Evolutionary conservation across 2,113 vertebrate species (phyloP), one percentile per base, ranked within the genome.

Genomic region (Hypocryptadius cinnamomeus): DNA sequence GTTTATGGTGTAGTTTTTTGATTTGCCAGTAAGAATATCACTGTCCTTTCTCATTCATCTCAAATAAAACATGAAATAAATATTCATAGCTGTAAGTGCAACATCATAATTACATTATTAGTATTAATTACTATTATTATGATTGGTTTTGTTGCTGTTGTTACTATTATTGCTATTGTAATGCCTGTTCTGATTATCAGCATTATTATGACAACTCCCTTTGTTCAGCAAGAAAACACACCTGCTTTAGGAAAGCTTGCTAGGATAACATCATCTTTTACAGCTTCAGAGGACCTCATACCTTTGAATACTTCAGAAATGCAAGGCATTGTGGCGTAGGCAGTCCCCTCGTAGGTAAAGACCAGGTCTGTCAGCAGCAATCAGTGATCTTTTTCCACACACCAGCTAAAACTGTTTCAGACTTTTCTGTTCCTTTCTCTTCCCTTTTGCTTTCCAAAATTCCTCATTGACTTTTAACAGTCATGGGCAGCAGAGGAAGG

Each of bases 181-280:
- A 57, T n/a, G 39, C 17, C 37, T 77, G 23, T 48, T 85, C 25
- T 44, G 53, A 85, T 77, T 63, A 48, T 44, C 31, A 78, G 14
- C 21, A 33, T 59, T 68, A 59, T 59, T 68, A 59, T 30, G 35
- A 57, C 15, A 54, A 44, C 13, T 18, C 60, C 27, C 15, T 68
- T 85, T 54, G 21, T 45, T 21, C 39, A 69, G 35, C 79, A 81
- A 57, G 24, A 35, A 66, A 77, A 59, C 96, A 96, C 59, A 97
- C 85, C 95, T 40, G 84, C 96, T 93, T 97, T 97, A 57, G 96
- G 97, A 92, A 97, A 97, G 3, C 97, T 96, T 85, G 91, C 94
- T 65, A 96, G 78, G 93, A 97, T 47, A 81, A 97, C 5, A 83
- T 97, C 81, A 18, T 96, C 95, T 72, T 53, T 76, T 68, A 95